Conservation (phyloP, 2,888 invertebrate genomes). For the Dolomedes plantarius region DNA sequence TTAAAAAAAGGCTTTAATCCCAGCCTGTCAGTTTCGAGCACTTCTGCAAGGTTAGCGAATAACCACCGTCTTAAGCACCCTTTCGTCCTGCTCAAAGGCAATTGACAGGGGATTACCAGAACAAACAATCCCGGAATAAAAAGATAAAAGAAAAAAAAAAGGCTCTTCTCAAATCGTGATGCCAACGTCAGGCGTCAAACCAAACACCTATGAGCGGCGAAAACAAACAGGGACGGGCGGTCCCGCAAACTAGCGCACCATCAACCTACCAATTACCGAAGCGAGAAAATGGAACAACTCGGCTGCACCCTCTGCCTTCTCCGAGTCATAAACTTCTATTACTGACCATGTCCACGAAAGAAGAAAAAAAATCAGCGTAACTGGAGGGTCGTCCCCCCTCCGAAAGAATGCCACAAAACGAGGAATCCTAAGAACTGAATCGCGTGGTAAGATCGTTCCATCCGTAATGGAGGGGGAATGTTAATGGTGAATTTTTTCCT, state of each 20-base stretch:
- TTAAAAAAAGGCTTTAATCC: no score
- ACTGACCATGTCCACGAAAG: conserved; percentile 29
- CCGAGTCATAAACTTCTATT: conserved; percentile 54
- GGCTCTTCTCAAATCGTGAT: conserved; percentile 36
- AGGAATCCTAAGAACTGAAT: conserved; percentile 55
- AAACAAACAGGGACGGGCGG: conserved; percentile 61
- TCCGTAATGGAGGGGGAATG: conserved; percentile 66
- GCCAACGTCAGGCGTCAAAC: conserved; percentile 60
- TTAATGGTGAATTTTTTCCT: conserved; percentile 44
- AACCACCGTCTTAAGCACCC: no score
- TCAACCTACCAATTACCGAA: conserved; percentile 61
- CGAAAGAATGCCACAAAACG: conserved; percentile 39
- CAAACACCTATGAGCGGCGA: conserved; percentile 64
- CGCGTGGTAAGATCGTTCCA: conserved; percentile 65
- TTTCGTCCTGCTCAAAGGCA: conserved; percentile 12
- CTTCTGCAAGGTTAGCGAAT: no score
- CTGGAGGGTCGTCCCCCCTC: conserved; percentile 5
- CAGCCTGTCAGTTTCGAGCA: no score
- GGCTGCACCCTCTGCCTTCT: conserved; percentile 9
- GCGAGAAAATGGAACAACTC: conserved; percentile 61
- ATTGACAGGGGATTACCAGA: conserved; percentile 64
- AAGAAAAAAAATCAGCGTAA: neutral
- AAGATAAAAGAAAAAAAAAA: conserved; percentile 14
- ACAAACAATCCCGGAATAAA: conserved; percentile 32
- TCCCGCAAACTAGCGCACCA: conserved; percentile 32